Evolutionary conservation across 2,113 vertebrate genomes (phyloP).

Genomic region (Pleuronectes platessa): DNA sequence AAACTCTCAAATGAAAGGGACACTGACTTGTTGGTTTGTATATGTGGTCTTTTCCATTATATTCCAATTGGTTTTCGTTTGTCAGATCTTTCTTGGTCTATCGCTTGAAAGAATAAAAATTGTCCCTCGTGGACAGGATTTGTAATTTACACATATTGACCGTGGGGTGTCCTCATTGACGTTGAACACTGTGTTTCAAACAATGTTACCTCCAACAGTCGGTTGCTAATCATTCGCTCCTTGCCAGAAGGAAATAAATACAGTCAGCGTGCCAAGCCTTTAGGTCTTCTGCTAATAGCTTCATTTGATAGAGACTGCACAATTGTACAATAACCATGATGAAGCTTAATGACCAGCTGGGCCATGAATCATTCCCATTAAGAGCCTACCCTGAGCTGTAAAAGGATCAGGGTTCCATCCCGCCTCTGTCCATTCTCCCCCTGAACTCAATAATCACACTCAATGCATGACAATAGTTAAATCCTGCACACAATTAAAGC

Average conservation of each 20-base stretch:
- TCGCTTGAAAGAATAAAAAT: not conserved
- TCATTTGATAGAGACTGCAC: not conserved
- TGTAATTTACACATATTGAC: not conserved
- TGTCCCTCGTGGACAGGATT: not conserved
- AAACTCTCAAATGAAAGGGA: not conserved
- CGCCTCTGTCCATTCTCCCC: too few relatives aligned
- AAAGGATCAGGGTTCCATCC: not conserved
- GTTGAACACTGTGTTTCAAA: not conserved
- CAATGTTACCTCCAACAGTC: not conserved
- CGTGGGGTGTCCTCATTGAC: not conserved
- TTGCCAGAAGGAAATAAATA: not conserved
- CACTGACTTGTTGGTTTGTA: not conserved
- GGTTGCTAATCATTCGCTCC: not conserved
- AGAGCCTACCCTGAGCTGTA: not conserved
- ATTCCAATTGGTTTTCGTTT: not conserved
- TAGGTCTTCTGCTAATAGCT: not conserved
- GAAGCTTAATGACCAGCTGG: not conserved
- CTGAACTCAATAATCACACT: not conserved
- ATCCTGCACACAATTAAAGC: not conserved
- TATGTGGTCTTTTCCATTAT: not conserved
- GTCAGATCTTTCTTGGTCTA: not conserved
- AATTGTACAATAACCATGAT: too few relatives aligned
- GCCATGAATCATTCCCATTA: not conserved
- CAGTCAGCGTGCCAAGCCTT: not conserved
- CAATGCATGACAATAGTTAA: not conserved